Conservation (phyloP, 1,140 invertebrate genomes). For the Neotoxoptera formosana region DNA sequence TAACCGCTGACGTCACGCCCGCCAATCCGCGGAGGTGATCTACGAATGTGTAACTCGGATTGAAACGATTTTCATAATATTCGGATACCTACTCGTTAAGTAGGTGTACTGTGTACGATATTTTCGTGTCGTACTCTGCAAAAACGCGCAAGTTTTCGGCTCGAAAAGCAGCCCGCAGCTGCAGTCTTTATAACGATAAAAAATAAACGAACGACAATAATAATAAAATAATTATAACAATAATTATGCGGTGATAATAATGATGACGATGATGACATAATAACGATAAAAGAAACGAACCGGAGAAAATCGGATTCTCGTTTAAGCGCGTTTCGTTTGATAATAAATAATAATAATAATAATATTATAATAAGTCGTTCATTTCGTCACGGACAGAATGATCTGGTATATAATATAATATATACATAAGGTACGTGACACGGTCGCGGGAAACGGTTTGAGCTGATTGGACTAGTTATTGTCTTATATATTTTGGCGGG, state of each 20-base stretch:
- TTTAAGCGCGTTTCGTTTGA: background rate
- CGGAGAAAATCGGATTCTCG: background rate
- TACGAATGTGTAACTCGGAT: background rate
- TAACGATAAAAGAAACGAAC: slow-evolving; percentile 5
- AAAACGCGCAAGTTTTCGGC: background rate
- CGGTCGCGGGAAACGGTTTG: background rate
- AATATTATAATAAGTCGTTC: background rate
- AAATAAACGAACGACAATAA: background rate
- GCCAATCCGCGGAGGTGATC: background rate
- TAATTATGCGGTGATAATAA: background rate
- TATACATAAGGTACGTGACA: background rate
- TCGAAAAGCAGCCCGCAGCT: background rate
- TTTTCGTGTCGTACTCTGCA: background rate
- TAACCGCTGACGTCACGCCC: too few relatives aligned
- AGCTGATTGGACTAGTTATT: background rate
- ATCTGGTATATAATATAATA: background rate
- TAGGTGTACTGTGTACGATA: background rate
- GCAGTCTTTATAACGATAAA: background rate
- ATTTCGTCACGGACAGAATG: background rate
- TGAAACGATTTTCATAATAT: background rate
- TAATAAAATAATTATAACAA: background rate
- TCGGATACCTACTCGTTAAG: background rate
- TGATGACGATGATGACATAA: background rate
- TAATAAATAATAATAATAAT: background rate
- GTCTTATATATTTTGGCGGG: background rate